Percentiles rank a stretch among this genome's conserved stretches.
Evolutionary conservation across 2,797 vertebrate genomes (phyloP).

Genomic region (Pipistrellus pygmaeus): DNA sequence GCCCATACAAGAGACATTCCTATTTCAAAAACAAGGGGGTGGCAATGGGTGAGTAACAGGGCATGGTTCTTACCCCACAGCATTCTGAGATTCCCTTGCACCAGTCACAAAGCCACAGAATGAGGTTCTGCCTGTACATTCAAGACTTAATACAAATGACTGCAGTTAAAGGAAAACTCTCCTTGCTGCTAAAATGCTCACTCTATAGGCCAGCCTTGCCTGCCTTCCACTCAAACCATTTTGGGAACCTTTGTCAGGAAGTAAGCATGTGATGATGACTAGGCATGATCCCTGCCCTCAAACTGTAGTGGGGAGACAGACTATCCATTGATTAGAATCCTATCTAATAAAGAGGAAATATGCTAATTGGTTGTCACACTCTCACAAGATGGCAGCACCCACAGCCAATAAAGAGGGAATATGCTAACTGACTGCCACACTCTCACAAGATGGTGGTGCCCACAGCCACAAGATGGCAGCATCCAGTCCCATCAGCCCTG

Average conservation of each 20-base stretch:
- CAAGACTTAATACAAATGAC: not conserved
- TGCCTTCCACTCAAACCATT: not conserved
- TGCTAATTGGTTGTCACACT: too few species aligned
- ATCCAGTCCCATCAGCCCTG: too few species aligned
- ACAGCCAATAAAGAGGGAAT: too few species aligned
- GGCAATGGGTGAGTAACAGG: not conserved
- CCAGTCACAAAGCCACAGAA: not conserved
- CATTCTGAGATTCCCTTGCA: not conserved
- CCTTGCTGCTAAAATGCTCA: not conserved
- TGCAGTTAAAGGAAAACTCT: not conserved
- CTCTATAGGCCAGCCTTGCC: not conserved
- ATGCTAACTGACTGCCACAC: too few species aligned
- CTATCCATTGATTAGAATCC: not conserved
- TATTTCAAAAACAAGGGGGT: slow-evolving; percentile 2
- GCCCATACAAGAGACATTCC: not conserved
- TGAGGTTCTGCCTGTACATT: not conserved
- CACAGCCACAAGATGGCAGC: too few species aligned
- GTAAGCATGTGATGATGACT: not conserved
- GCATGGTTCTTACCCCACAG: not conserved
- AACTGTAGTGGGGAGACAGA: not conserved
- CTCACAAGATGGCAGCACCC: too few species aligned
- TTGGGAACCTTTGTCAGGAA: not conserved
- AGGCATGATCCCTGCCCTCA: not conserved
- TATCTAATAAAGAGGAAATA: too few species aligned
- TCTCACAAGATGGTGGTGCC: too few species aligned